Conservation (phyloP, 2,888 invertebrate genomes). For the Lasioglossum leucozonium region DNA sequence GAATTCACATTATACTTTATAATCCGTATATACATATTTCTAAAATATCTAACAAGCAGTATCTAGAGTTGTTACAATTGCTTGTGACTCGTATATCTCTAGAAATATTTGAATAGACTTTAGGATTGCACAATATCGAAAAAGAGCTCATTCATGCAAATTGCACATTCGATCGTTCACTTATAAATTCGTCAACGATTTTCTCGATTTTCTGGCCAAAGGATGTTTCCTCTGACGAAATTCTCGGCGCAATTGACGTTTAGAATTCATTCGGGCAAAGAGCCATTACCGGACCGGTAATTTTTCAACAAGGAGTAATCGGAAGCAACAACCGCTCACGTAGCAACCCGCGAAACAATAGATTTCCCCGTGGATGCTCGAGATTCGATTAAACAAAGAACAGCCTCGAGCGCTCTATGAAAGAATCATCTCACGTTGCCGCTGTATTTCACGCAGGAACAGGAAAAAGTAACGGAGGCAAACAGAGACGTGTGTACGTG, state of each 20-base stretch:
- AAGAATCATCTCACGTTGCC: constrained; percentile 51
- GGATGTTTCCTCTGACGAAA: background rate
- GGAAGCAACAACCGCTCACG: background rate
- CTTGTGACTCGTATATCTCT: too few relatives aligned
- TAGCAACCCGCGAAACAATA: background rate
- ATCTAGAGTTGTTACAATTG: too few relatives aligned
- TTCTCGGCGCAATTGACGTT: background rate
- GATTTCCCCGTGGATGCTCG: background rate
- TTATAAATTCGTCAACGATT: too few relatives aligned
- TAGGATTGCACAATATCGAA: too few relatives aligned
- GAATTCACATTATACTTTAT: too few relatives aligned
- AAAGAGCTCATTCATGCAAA: too few relatives aligned
- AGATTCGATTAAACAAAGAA: constrained; percentile 10
- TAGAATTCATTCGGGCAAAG: background rate
- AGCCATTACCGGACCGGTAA: background rate
- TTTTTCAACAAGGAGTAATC: background rate
- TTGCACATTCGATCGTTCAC: too few relatives aligned
- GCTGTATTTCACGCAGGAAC: constrained; percentile 54
- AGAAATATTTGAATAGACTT: too few relatives aligned
- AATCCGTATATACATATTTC: too few relatives aligned
- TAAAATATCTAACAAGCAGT: too few relatives aligned
- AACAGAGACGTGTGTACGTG: constrained; percentile 14
- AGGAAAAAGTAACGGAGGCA: constrained; percentile 43
- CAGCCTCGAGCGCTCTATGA: constrained; percentile 20
- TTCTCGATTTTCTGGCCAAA: too few relatives aligned